Conservation (phyloP, 2,888 invertebrate species). For the Drosophila sordidapex region DNA sequence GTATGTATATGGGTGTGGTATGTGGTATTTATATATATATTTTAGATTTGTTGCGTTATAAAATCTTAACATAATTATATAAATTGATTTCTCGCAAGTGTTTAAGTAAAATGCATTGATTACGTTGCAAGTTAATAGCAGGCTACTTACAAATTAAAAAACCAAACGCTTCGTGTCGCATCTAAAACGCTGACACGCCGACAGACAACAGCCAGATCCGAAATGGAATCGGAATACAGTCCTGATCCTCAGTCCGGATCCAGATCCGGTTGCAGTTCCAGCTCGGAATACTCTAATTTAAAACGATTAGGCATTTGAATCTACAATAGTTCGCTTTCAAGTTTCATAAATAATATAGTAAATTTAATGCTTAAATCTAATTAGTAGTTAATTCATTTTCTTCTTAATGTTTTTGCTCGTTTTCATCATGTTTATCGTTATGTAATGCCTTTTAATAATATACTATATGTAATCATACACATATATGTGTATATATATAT, state of each 20-base stretch:
- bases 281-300: conserved; percentile 39
- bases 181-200: conserved; percentile 26
- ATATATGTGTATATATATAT: conserved; percentile 54
- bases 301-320: conserved; percentile 61
- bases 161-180: conserved; percentile 60
- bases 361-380: conserved; percentile 69
- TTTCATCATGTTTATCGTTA: conserved; percentile 31
- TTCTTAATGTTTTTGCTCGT: not conserved
- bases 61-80: conserved; percentile 77
- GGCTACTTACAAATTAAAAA: conserved; percentile 74
- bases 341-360: conserved; percentile 63
- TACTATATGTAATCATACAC: conserved; percentile 67
- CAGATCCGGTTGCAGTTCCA: not conserved
- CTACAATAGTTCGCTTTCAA: conserved; percentile 58
- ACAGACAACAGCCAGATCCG: conserved; percentile 16
- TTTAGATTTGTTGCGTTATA: conserved; percentile 64
- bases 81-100: conserved; percentile 64
- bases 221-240: not conserved
- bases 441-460: conserved; percentile 61
- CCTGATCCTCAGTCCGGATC: not conserved
- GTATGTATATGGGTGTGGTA: conserved; percentile 43
- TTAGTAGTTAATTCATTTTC: conserved; percentile 62
- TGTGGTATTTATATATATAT: conserved; percentile 31
- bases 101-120: conserved; percentile 69
- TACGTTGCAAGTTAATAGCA: conserved; percentile 66